These are phyloP conservation scores for Borostomias antarcticus DNA, from an alignment of 2,797 vertebrate species.

Conservation along the genomic window DNA sequence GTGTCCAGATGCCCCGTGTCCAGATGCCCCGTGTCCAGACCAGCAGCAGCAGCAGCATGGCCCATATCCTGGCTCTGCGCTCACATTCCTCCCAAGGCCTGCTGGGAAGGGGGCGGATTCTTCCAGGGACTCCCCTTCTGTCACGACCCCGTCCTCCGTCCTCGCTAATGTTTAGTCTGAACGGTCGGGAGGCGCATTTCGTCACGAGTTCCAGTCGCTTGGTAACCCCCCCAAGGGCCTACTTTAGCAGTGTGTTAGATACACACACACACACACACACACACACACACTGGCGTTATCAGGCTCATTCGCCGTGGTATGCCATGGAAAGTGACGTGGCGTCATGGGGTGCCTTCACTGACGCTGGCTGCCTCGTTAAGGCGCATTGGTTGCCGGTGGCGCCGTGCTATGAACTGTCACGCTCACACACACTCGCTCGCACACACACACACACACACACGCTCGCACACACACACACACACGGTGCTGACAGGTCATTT, in stretches of 20 bases:
- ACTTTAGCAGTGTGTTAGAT: slow-evolving; percentile 11
- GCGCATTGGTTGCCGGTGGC: background rate
- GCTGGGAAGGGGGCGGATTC: slow-evolving; percentile 42
- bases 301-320: background rate
- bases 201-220: slow-evolving; percentile 21
- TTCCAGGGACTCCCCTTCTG: slow-evolving; percentile 44
- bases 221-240: slow-evolving; percentile 1
- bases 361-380: slow-evolving; percentile 24
- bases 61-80: slow-evolving; percentile 54
- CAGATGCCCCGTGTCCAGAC: slow-evolving; percentile 30
- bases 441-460: background rate
- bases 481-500: background rate
- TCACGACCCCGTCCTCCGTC: slow-evolving; percentile 55
- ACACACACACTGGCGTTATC: slow-evolving; percentile 1
- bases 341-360: background rate
- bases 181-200: slow-evolving; percentile 43
- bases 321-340: background rate
- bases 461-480: background rate
- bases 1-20: too few relatives aligned
- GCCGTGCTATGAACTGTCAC: background rate
- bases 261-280: slow-evolving; percentile 24
- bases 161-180: slow-evolving; percentile 53
- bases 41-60: slow-evolving; percentile 1
- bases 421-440: slow-evolving; percentile 9
- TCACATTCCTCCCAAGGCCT: slow-evolving; percentile 56